A percentile compares a stretch with the other conserved stretches of the same genome.
Evolutionary conservation across 2,113 vertebrate genomes (phyloP).

Genomic region (Rhineura floridana): DNA sequence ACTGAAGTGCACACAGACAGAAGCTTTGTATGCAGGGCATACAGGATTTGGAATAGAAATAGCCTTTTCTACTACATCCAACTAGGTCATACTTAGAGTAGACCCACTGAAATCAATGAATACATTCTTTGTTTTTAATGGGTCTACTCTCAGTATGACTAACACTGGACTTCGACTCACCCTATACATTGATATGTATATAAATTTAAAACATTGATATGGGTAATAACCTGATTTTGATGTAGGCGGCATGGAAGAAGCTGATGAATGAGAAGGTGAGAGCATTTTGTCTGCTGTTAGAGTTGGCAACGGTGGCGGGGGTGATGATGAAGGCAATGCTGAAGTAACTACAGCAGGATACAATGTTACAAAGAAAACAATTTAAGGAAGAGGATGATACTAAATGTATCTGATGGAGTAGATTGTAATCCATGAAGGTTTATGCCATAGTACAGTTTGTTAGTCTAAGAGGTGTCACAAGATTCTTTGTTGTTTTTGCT

Average conservation of each 20-base stretch:
- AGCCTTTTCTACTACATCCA: no score
- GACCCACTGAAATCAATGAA: no score
- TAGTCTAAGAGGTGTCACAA: background rate
- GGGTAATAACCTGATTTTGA: slow-evolving; percentile 34
- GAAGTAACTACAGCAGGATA: slow-evolving; percentile 41
- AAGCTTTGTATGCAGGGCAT: no score
- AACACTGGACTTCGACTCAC: no score
- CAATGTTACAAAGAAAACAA: slow-evolving; percentile 25
- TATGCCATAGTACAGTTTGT: background rate
- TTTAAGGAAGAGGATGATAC: background rate
- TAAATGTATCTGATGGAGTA: background rate
- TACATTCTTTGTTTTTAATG: no score
- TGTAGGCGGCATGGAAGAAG: slow-evolving; percentile 27
- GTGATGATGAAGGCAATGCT: slow-evolving; percentile 40
- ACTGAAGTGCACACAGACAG: no score
- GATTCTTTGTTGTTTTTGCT: background rate
- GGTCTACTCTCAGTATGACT: no score
- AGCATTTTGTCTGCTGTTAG: slow-evolving; percentile 49
- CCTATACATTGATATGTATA: background rate
- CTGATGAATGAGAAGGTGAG: slow-evolving; percentile 56
- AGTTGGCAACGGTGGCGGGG: slow-evolving; percentile 48
- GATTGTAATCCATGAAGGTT: background rate
- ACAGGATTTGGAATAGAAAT: no score
- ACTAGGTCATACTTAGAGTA: no score
- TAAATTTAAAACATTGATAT: slow-evolving; percentile 1